phyloP scores from a whole-genome alignment of 2,797 vertebrate genomes.

The Gila robusta region DNA sequence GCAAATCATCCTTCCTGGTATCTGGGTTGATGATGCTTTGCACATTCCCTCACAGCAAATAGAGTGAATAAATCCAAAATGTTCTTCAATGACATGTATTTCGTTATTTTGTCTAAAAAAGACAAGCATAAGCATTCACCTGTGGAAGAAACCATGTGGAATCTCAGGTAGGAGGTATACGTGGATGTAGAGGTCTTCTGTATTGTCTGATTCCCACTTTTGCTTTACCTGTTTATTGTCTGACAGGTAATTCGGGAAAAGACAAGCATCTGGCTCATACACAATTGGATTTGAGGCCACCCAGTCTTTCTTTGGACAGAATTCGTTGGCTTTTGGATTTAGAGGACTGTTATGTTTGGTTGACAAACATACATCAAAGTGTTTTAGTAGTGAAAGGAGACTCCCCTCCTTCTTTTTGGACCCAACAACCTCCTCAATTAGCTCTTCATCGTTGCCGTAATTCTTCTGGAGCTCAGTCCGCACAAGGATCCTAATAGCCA shows the following conservation, averaged over 20 bases:
- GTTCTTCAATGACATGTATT: background rate
- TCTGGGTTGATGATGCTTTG: background rate
- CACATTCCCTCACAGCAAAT: background rate
- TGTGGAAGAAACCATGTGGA: constrained; percentile 81
- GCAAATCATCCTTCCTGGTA: background rate
- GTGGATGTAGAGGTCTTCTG: constrained; percentile 73
- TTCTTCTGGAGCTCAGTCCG: constrained; percentile 65
- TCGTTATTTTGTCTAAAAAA: background rate
- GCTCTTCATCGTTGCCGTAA: constrained; percentile 46
- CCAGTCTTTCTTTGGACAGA: constrained; percentile 71
- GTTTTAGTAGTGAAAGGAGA: constrained; percentile 76
- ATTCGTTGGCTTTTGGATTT: constrained; percentile 74
- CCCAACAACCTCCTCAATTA: constrained; percentile 78
- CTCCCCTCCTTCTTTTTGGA: constrained; percentile 68
- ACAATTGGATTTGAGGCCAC: background rate
- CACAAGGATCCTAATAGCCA: constrained; percentile 76
- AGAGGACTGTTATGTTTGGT: constrained; percentile 60
- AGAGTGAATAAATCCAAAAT: background rate
- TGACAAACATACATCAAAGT: constrained; percentile 82
- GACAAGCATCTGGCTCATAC: constrained; percentile 67
- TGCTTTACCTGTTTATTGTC: constrained; percentile 69
- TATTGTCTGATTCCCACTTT: constrained; percentile 77
- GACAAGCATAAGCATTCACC: constrained; percentile 65
- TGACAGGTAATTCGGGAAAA: constrained; percentile 79
- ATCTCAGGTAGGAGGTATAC: constrained; percentile 78